Evolutionary conservation across 1,140 invertebrate species (phyloP).

Genomic region (Cepaea nemoralis): DNA sequence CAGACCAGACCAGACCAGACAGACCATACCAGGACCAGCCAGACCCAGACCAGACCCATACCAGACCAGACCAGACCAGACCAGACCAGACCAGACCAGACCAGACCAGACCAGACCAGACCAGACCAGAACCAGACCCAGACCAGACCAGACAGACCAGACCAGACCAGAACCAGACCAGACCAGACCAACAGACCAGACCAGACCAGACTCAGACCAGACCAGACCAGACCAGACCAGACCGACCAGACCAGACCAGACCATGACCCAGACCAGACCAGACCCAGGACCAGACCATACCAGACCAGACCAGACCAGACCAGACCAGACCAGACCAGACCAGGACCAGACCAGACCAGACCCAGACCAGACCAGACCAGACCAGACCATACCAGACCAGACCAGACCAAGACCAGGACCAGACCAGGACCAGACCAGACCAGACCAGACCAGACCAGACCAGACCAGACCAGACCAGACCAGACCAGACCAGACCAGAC

Average conservation of each 20-base stretch:
- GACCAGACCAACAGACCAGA: not conserved
- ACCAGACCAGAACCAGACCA: not conserved
- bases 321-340: conserved; percentile 14
- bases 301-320: conserved; percentile 23
- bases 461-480: conserved; percentile 21
- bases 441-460: conserved; percentile 23
- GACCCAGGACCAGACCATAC: conserved; percentile 1
- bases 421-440: conserved; percentile 15
- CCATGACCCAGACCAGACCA: conserved; percentile 16
- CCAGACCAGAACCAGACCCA: conserved; percentile 1
- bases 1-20: not conserved
- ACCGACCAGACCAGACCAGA: conserved; percentile 21
- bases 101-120: not conserved
- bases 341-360: conserved; percentile 5
- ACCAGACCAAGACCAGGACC: conserved; percentile 9
- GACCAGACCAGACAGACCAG: not conserved
- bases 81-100: conserved; percentile 19
- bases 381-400: conserved; percentile 20
- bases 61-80: conserved; percentile 14
- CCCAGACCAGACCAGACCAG: conserved; percentile 3
- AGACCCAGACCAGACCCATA: not conserved
- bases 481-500: conserved; percentile 19
- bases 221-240: conserved; percentile 23
- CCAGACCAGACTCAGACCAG: conserved; percentile 16
- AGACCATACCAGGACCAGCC: not conserved